A percentile compares a stretch with the other conserved stretches of the same genome.
Evolutionary conservation across 2,888 invertebrate genomes (phyloP).

Genomic region (Scaptomyza caliginosa): DNA sequence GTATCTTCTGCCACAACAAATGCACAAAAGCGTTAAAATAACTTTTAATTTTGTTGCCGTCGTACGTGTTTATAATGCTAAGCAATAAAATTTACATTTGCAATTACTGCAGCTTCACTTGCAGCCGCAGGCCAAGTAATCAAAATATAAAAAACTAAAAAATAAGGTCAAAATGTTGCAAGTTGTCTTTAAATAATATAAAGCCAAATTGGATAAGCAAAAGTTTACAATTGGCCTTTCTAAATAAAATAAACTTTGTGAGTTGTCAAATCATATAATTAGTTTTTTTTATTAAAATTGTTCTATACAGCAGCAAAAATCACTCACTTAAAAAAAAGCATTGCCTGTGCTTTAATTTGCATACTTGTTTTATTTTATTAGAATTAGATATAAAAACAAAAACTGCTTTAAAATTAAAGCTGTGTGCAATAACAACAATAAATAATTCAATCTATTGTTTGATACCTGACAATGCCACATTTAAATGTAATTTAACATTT

Average conservation of each 20-base stretch:
- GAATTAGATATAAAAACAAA: not conserved
- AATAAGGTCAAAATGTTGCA: not conserved
- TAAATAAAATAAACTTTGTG: no score
- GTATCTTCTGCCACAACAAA: constrained; percentile 7
- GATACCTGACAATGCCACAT: not conserved
- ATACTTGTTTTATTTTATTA: not conserved
- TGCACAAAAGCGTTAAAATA: constrained; percentile 14
- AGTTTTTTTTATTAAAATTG: no score
- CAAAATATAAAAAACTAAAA: constrained; percentile 19
- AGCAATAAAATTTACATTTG: constrained; percentile 28
- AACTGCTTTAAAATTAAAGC: not conserved
- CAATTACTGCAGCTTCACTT: constrained; percentile 25
- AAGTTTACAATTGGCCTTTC: no score
- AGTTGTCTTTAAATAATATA: no score
- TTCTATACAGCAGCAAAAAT: not conserved
- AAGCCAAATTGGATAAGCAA: no score
- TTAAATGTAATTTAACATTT: not conserved
- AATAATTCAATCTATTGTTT: constrained; percentile 1
- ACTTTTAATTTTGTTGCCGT: not conserved
- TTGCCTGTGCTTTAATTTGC: not conserved
- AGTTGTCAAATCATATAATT: no score
- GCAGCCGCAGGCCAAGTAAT: constrained; percentile 30
- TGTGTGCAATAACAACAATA: not conserved
- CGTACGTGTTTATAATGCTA: constrained; percentile 24
- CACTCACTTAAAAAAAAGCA: not conserved